Evolutionary conservation across 2,888 invertebrate genomes (phyloP), one percentile per base, ranked within the genome.

Genomic region (Himalopsyche japonica): DNA sequence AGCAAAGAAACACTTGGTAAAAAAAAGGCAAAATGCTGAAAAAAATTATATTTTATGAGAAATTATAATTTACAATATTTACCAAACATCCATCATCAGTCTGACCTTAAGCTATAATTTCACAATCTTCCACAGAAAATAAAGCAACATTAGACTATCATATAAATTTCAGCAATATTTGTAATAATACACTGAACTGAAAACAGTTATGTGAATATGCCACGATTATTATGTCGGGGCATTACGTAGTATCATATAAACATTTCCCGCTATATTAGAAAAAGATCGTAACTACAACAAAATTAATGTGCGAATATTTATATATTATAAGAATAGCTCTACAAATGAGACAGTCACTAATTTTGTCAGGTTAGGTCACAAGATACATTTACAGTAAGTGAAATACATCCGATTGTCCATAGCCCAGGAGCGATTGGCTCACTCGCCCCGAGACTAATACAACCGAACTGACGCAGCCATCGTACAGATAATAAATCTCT

Each of bases 1-100:
- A 70, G 70, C 49, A 82, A 82, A 48, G 76, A 82, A 30, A 76
- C 47, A 82, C n/a, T 80, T 20, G 5, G 77, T 27, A 83, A 86
- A 84, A 84, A 82, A 85, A 85, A 86, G 81, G 81, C 43, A 48
- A 79, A 78, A 92, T 92, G 92, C 92, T 92, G 92, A 92, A 92
- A 92, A 92, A 92, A 92, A 92, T 92, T 92, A 92, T 92, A 92
- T 92, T 92, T 92, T 92, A 92, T 92, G 92, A 92, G 92, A 92
- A 92, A 92, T 92, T 92, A 92, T 92, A 92, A 92, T 92, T 92
- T 92, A 92, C 92, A 92, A 92, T 92, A 92, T 92, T 92, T 84
- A 92, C 92, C 92, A 92, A 91, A 91, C 92, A 92, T 92, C 91
- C 92, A 91, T 92, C 92, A 90, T 92, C 92, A 92, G 92, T 92